Base-by-base conservation (phyloP, 2,113 vertebrate genomes). In the Apistogramma diplotaenia region DNA sequence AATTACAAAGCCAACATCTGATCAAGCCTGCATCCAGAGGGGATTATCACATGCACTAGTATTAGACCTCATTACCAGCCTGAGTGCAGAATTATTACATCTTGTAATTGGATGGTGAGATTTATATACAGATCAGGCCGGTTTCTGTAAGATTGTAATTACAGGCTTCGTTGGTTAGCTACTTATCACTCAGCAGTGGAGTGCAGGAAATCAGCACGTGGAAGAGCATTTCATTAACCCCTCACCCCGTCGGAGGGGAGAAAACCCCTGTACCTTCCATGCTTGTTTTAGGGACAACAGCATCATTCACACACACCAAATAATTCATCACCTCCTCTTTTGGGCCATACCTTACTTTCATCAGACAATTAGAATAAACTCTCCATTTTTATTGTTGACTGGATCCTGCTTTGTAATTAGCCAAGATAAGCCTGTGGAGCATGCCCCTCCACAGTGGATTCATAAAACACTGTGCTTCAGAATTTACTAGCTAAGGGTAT, bases 1-100 rank as follows among this genome's bases (percentile, higher is more conserved):
- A 99, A 99, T 99, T 99, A 99, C 98, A 99, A 99, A 99, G 98
- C 97, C 96, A 99, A 99, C 98, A 99, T 99, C 98, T 99, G 98
- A 99, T 99, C 96, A 96, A 99, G 98, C 95, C 97, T 10, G 96
- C 98, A 99, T 99, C 98, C 98, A 99, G 98, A 96, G 98, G 98
- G 98, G 98, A 99, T 99, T 99, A 99, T 98, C 98, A 97, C 98
- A 98, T 97, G 98, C 96, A 90, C 95, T 87, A 98, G 98, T 99
- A 99, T 99, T 99, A 99, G 97, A 99, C 97, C 98, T 99, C 98
- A 99, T 99, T 99, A 99, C 98, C 97, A 99, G 98, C 97, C 97
- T 98, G 97, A 98, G 95, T 99, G 98, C 98, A 99, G 98, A 99
- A 99, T 99, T 99, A 99, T 99, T 99, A 99, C 98, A 99, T 99